Evolutionary conservation across 2,888 invertebrate species (phyloP), one percentile per base, ranked within the genome.

Genomic region (Galerucella pusilla): DNA sequence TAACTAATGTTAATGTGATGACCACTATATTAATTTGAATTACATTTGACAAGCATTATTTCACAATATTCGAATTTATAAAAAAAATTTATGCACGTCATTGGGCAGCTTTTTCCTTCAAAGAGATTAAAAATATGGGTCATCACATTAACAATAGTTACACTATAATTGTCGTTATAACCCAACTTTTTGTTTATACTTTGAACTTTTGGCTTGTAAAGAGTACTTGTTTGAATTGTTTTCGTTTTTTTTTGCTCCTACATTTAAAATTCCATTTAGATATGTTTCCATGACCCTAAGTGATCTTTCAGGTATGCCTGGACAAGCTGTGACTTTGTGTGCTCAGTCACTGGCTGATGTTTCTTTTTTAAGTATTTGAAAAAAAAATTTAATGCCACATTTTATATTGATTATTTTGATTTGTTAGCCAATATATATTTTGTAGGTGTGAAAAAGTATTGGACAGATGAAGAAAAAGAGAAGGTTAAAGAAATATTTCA

Each of bases 371-470:
- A 12, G 46, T 46, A 45, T 46, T 46, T 46, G 9, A 7, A 46
- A 46, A 46, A 3, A 46, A 46, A 11, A 46, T 46, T 46, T 11
- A 46, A 46, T 46, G 11, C 11, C 46, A 49, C 46, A 49, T 49
- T 49, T 49, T 49, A 49, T 49, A 49, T 35, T 35, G 35, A 28
- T 28, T 28, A 28, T 28, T 2, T 49, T 49, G 12, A 12, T 49
- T 49, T 49, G 46, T 49, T 63, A 63, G 9, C 28, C n/a, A 63
- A 25, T 63, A 25, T 67, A 49, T 67, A 25, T 46, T 25, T 25
- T 54, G 20, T 52, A 67, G 67, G 67, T 67, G 67, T 67, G 16
- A 67, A 67, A 49, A 67, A 54, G 52, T 67, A 49, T 49, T 67
- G 54, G 54, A 67, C 54, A 54, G 67, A 67, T 28, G 25, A 54